Evolutionary conservation across 2,113 vertebrate genomes (phyloP).

Genomic region (Cynocephalus volans): DNA sequence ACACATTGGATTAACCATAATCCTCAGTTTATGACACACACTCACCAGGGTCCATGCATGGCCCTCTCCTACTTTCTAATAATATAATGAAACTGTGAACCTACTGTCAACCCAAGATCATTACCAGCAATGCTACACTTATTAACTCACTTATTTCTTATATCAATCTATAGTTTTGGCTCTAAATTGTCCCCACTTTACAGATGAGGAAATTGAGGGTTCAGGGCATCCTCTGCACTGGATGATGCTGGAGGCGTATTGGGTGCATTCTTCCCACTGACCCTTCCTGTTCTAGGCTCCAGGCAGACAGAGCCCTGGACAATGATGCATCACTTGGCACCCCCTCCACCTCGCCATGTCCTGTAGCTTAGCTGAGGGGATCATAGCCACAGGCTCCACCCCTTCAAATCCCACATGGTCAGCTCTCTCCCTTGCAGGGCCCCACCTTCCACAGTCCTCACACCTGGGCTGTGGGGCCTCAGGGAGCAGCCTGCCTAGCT

Average conservation of each 20-base stretch:
- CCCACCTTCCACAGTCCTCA: neutral
- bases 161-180: no score
- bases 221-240: neutral
- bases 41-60: neutral
- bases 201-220: neutral
- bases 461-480: neutral
- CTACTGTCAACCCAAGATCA: neutral
- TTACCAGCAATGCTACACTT: neutral
- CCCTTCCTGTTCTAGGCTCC: neutral
- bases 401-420: neutral
- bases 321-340: fast-evolving
- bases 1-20: neutral
- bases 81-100: neutral
- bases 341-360: fast-evolving
- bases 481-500: neutral
- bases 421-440: neutral
- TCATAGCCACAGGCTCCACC: neutral
- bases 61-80: neutral
- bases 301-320: neutral
- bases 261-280: neutral
- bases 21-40: neutral
- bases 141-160: neutral
- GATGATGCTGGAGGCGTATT: neutral
- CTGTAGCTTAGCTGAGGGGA: neutral
- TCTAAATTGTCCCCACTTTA: neutral